These are phyloP conservation scores for Biston stratarius DNA, from an alignment of 2,888 invertebrate species.

Conservation along the genomic window DNA sequence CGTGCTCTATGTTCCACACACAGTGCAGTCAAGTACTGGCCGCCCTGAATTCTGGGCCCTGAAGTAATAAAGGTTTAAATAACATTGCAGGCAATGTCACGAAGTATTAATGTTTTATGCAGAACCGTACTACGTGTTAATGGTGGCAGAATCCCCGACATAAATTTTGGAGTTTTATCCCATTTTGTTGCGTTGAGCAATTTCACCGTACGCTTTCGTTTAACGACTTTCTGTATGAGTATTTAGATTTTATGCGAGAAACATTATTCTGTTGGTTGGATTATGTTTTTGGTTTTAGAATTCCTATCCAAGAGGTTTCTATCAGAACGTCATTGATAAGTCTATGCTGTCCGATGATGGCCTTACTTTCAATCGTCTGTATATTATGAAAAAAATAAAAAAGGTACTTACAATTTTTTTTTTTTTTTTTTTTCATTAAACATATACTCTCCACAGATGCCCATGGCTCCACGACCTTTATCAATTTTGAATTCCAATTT, in stretches of 20 bases:
- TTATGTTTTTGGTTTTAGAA: constrained; percentile 12
- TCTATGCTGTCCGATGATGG: no score
- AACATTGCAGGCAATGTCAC: constrained; percentile 71
- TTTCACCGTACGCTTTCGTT: constrained; percentile 53
- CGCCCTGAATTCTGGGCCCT: no score
- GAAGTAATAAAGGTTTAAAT: constrained; percentile 31
- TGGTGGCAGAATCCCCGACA: constrained; percentile 72
- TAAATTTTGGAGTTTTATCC: constrained; percentile 78
- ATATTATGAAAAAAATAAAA: no score
- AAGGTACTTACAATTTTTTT: no score
- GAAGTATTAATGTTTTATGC: constrained; percentile 83
- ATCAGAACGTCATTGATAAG: no score
- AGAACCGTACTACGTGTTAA: constrained; percentile 79
- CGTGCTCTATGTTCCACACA: no score
- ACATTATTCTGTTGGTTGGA: constrained; percentile 12
- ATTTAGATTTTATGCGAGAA: constrained; percentile 29
- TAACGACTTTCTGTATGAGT: constrained; percentile 35
- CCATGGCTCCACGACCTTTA: no score
- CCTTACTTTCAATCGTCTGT: no score
- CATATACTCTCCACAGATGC: no score
- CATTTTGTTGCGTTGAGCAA: constrained; percentile 71
- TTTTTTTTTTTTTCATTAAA: no score
- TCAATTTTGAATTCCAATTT: no score
- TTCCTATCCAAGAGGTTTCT: neutral
- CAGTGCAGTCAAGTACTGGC: no score